phyloP scores from a whole-genome alignment of 1,140 invertebrate genomes.

The Meloidogyne chitwoodi region DNA sequence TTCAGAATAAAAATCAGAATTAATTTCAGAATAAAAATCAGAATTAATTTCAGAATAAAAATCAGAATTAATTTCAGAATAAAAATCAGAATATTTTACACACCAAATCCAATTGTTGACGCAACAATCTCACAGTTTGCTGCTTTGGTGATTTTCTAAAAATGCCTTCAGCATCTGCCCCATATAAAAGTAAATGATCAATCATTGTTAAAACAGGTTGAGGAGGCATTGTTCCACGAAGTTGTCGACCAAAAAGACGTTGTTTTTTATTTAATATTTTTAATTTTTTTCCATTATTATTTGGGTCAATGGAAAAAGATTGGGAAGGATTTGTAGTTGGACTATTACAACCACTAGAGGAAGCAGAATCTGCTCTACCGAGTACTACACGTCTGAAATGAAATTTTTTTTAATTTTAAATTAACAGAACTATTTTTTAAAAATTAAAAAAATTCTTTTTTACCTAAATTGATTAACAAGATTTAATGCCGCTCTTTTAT shows the following conservation, averaged over 20 bases:
- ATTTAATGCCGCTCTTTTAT: conserved; percentile 26
- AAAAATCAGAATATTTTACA: not conserved
- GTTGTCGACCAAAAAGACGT: conserved; percentile 33
- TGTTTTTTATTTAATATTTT: conserved; percentile 1
- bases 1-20: too few relatives aligned
- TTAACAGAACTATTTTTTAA: not conserved
- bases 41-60: not conserved
- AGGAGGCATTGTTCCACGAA: conserved; percentile 47
- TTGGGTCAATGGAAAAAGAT: not conserved
- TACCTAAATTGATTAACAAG: conserved; percentile 45
- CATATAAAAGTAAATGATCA: conserved; percentile 40
- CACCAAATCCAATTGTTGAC: conserved; percentile 31
- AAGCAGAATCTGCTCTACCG: not conserved
- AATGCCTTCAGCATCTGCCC: conserved; percentile 40
- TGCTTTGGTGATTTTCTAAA: conserved; percentile 50
- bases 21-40: not conserved
- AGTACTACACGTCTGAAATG: conserved; percentile 17
- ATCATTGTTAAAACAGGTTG: conserved; percentile 47
- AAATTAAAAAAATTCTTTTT: too few relatives aligned
- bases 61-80: not conserved
- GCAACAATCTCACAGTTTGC: conserved; percentile 34
- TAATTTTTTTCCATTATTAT: not conserved
- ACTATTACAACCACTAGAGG: not conserved
- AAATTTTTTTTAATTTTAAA: conserved; percentile 12
- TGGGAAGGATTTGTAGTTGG: not conserved